phyloP scores from a whole-genome alignment of 1,140 invertebrate genomes.

The Drosophila funebris region DNA sequence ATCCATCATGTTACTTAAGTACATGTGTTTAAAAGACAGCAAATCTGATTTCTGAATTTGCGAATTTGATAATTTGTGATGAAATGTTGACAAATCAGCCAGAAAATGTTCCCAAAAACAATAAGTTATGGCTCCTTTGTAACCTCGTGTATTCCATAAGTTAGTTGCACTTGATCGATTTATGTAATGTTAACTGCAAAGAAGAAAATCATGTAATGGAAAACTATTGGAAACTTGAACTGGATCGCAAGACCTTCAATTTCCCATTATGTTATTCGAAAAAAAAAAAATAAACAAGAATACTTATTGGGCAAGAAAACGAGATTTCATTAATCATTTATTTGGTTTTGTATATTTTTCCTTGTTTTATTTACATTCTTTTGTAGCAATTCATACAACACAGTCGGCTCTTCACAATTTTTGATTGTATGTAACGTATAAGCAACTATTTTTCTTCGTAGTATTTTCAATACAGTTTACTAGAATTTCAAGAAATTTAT shows the following conservation, averaged over 20 bases:
- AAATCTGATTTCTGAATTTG: neutral
- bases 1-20: neutral
- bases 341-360: neutral
- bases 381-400: neutral
- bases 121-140: neutral
- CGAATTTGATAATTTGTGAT: neutral
- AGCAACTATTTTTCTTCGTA: neutral
- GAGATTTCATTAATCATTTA: no score
- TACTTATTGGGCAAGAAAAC: neutral
- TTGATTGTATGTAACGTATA: neutral
- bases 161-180: neutral
- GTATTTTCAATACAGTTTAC: neutral
- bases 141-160: neutral
- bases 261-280: neutral
- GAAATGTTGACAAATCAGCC: neutral
- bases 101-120: neutral
- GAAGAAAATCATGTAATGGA: neutral
- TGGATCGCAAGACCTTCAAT: neutral
- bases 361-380: no score
- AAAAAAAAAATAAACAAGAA: neutral
- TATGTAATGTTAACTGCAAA: neutral
- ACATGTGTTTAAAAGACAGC: neutral
- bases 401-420: constrained; percentile 13
- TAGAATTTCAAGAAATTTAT: neutral
- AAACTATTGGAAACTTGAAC: neutral